Percentiles rank a stretch among this genome's conserved stretches.
Conservation (phyloP, 2,113 vertebrate genomes). For the Labrus mixtus region DNA sequence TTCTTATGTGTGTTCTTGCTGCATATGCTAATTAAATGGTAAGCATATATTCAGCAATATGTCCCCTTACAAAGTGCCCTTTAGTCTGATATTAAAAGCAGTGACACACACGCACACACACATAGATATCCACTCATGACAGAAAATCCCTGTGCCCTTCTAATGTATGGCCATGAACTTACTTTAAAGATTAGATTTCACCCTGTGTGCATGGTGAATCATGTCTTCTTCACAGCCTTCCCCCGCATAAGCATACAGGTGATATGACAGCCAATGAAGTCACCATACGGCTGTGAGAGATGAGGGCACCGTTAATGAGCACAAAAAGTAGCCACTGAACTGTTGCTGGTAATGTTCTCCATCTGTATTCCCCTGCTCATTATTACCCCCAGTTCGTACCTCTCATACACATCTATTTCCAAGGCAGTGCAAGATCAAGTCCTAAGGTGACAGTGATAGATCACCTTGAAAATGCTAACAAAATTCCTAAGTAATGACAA, state of each 20-base stretch:
- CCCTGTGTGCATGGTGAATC: slow-evolving; percentile 11
- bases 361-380: slow-evolving; percentile 49
- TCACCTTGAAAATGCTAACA: slow-evolving; percentile 45
- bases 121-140: slow-evolving; percentile 14
- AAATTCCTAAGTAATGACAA: slow-evolving; percentile 49
- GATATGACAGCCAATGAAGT: slow-evolving; percentile 30
- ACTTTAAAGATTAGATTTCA: slow-evolving; percentile 56
- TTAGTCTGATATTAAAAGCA: slow-evolving; percentile 34
- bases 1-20: neutral
- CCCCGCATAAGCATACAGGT: slow-evolving; percentile 42
- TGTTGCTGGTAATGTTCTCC: slow-evolving; percentile 39
- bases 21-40: slow-evolving; percentile 15
- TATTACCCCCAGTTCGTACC: slow-evolving; percentile 44
- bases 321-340: slow-evolving; percentile 32
- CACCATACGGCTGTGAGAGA: slow-evolving; percentile 42
- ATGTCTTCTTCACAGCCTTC: neutral
- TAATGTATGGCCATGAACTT: slow-evolving; percentile 55
- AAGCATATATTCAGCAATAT: slow-evolving; percentile 4
- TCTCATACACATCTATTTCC: slow-evolving; percentile 41
- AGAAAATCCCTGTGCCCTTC: slow-evolving; percentile 16
- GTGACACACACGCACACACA: slow-evolving; percentile 2
- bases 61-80: slow-evolving; percentile 25
- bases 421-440: slow-evolving; percentile 49
- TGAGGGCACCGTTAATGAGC: slow-evolving; percentile 46
- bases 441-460: slow-evolving; percentile 48